Base-by-base conservation (phyloP, 2,113 vertebrate genomes). In the Phalacrocorax brasilianus region DNA sequence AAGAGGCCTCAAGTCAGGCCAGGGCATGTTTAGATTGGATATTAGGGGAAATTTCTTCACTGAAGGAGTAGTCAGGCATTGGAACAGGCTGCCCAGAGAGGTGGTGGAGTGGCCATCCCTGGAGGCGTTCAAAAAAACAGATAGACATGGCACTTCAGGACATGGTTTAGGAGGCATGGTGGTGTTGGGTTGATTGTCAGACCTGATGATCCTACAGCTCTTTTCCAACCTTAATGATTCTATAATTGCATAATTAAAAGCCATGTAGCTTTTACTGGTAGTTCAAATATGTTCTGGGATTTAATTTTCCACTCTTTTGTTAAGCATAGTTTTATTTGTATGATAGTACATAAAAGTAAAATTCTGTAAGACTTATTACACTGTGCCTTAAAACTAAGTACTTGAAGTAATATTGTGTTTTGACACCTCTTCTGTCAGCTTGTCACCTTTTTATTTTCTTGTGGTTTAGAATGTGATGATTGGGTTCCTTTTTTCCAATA, bases 381-480 rank as follows among this genome's bases (percentile, higher is more conserved):
- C 20, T 3, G 5, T 85, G 35, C 18, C n/a, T 74, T 91, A 59
- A 78, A 81, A 45, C 12, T 23, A n/a, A 33, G 8, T 62, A 24
- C 35, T 71, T 63, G 42, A 92, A 74, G 42, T 78, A 55, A 44
- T 2, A 3, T 33, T 71, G 56, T 89, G 32, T 47, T 44, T 95
- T 92, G 79, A 86, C 67, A 84, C 72, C 59, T 88, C 55, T 77
- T 77, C 38, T 93, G 56, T n/a, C 23, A 70, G 9, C 9, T 78
- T 93, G 23, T 56, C 88, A 91, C 73, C 47, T 91, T 95, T 84
- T 88, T 44, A 23, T 70, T 76, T 67, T 56, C 65, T 91, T 91
- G 94, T 55, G 94, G 85, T 85, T 96, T 35, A 85, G 66, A 92
- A 92, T 70, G 45, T 76, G 70, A 53, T 76, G 74, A 42, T 73